Evolutionary conservation across 2,113 vertebrate genomes (phyloP).

Genomic region (Oceanodroma tethys): DNA sequence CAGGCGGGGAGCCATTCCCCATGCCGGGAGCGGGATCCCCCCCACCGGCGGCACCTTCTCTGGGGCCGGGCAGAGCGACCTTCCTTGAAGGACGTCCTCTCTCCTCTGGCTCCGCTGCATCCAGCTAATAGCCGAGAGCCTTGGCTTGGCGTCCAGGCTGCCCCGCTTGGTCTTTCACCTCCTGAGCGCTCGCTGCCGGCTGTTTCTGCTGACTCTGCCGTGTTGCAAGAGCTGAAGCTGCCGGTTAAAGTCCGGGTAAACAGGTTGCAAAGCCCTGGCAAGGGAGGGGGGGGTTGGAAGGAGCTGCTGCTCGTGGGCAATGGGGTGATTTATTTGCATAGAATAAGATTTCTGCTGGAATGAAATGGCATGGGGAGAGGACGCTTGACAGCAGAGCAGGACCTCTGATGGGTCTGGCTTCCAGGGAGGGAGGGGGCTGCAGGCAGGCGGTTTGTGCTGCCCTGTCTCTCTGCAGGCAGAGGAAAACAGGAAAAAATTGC

Average conservation of each 20-base stretch:
- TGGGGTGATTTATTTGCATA: not conserved
- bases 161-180: not conserved
- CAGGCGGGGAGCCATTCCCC: not conserved
- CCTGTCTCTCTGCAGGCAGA: not conserved
- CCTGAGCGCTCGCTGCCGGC: not conserved
- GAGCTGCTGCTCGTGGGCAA: not conserved
- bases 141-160: not conserved
- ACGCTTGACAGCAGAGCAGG: not conserved
- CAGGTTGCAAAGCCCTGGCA: not conserved
- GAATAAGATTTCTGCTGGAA: not conserved
- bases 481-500: not conserved
- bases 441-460: not conserved
- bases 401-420: not conserved
- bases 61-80: not conserved
- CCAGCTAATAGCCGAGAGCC: not conserved
- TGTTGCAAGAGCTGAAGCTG: slow-evolving; percentile 42
- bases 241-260: slow-evolving; percentile 53
- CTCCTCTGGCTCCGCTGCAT: not conserved
- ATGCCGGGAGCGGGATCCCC: not conserved
- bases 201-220: not conserved
- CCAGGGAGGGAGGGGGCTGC: not conserved
- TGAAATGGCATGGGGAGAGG: not conserved
- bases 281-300: not conserved
- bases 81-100: not conserved
- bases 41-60: not conserved